phyloP scores from a whole-genome alignment of 2,113 vertebrate genomes.

The Xiphorhynchus elegans region DNA sequence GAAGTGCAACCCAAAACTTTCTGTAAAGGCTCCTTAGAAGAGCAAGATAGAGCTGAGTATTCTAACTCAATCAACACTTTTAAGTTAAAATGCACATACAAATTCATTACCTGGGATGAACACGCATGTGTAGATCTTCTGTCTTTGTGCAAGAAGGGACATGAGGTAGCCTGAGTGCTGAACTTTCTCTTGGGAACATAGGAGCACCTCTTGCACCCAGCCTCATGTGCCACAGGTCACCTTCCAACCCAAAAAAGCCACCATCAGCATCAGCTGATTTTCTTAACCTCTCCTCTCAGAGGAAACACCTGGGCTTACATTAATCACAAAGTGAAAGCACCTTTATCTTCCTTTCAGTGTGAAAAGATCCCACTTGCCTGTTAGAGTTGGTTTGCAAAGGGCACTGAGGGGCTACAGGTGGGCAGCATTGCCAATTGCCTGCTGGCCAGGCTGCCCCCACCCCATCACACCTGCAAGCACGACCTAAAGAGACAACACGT shows the following conservation, averaged over 20 bases:
- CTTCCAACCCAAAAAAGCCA: neutral
- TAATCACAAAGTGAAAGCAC: neutral
- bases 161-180: neutral
- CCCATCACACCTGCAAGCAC: neutral
- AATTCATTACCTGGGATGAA: neutral
- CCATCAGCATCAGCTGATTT: fast-evolving
- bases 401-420: neutral
- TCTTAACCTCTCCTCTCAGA: neutral
- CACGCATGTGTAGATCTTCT: fast-evolving
- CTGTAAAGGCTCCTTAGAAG: neutral
- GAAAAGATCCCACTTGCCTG: neutral
- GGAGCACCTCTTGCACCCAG: neutral
- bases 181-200: neutral
- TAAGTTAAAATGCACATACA: neutral
- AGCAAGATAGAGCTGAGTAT: neutral
- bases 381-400: neutral
- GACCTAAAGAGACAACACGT: neutral
- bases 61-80: neutral
- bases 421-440: neutral
- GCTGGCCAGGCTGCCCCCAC: neutral
- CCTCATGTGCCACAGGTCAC: fast-evolving
- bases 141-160: neutral
- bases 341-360: neutral
- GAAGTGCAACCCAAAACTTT: neutral
- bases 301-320: neutral